phyloP scores from a whole-genome alignment of 2,797 vertebrate species.

The Microhierax caerulescens region DNA sequence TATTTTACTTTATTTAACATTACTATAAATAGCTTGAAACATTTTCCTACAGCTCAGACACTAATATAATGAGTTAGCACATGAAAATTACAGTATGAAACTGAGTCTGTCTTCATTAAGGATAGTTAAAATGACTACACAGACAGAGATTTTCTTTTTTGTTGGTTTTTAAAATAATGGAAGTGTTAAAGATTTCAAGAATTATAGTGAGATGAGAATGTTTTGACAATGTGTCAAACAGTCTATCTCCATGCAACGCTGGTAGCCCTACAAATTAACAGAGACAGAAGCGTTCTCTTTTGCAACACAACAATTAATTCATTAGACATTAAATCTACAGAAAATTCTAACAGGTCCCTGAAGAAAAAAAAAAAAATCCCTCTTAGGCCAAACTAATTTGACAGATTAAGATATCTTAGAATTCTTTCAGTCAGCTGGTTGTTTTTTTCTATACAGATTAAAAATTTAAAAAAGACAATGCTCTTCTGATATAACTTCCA shows the following conservation, averaged over 20 bases:
- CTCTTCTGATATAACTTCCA: background rate
- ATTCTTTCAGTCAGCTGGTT: background rate
- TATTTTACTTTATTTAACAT: constrained; percentile 32
- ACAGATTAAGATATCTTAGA: background rate
- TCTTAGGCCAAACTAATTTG: background rate
- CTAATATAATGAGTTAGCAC: background rate
- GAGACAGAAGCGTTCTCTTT: background rate
- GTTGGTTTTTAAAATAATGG: background rate
- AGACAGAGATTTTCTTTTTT: background rate
- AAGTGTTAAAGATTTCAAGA: background rate
- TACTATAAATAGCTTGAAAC: constrained; percentile 21
- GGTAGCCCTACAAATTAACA: background rate
- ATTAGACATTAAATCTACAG: background rate
- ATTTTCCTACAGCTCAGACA: background rate
- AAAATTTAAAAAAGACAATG: background rate
- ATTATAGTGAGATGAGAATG: background rate
- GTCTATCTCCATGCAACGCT: background rate
- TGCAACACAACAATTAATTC: background rate
- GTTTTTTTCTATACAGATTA: background rate
- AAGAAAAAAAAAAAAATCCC: background rate
- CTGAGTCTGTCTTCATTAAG: background rate
- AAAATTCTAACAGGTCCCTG: background rate
- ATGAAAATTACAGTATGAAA: background rate
- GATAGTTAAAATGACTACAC: background rate
- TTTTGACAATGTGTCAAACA: background rate